phyloP scores from a whole-genome alignment of 1,140 invertebrate species.

The Brachionus plicatilis region DNA sequence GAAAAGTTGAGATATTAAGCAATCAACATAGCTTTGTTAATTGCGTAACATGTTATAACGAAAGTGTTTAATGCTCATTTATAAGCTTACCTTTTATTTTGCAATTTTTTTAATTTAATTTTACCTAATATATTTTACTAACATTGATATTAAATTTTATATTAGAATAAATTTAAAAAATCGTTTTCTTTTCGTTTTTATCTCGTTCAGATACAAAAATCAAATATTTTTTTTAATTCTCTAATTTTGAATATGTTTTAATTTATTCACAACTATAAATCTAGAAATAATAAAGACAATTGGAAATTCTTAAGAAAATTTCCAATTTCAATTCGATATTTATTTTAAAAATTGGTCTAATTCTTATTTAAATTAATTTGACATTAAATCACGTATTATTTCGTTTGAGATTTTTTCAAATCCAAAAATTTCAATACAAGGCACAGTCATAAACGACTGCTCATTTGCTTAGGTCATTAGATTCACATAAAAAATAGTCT shows the following conservation, averaged over 20 bases:
- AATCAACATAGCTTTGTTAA: neutral
- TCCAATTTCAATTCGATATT: neutral
- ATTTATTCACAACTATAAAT: neutral
- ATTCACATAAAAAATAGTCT: neutral
- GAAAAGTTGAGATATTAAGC: neutral
- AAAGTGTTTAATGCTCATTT: neutral
- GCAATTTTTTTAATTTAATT: neutral
- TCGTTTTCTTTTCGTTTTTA: neutral
- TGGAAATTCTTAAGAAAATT: neutral
- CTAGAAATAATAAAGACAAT: too few relatives aligned
- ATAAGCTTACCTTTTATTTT: neutral
- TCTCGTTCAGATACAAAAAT: neutral
- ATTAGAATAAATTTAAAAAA: neutral
- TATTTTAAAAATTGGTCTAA: neutral
- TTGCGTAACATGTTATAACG: neutral
- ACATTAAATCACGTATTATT: constrained; percentile 10
- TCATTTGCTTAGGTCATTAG: neutral
- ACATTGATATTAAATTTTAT: too few relatives aligned
- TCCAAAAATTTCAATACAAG: neutral
- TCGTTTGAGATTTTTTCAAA: neutral
- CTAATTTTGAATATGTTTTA: neutral
- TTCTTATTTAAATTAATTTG: neutral
- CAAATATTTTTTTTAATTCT: neutral
- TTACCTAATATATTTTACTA: neutral
- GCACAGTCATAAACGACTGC: neutral